Base-by-base conservation (phyloP, 2,113 vertebrate species). In the Pycnonotus jocosus region DNA sequence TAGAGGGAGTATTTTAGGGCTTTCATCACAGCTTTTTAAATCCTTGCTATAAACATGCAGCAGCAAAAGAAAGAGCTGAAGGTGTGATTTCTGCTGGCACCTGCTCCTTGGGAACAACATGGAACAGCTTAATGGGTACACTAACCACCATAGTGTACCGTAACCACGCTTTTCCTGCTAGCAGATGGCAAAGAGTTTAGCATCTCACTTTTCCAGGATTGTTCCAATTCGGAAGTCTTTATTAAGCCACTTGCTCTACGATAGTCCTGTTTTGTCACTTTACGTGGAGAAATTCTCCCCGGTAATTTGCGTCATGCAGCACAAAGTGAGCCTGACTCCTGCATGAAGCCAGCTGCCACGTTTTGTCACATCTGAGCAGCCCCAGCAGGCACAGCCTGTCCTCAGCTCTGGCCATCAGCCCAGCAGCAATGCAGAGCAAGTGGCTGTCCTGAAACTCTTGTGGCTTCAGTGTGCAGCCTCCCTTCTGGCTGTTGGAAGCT, bases 71-170 rank as follows among this genome's bases (percentile, higher is more conserved):
- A 30, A 16, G 24, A 19, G 33, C 7, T 57, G 54, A 76, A 58
- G 38, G 68, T 25, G 23, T 3, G 2, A 37, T 30, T 84, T 50
- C 50, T 7, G 7, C 33, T 16, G 7, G 30, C 57, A 64, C 28
- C 60, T 45, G 20, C 33, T 60, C 21, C 22, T 24, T 15, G 18
- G 31, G 33, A 51, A 12, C 5, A 38, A 33, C 3, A 1, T 9
- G 12, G 30, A 62, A 24, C 20, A 69, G 61, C 45, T 74, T 15
- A 40, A 30, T 1, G 30, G 4, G 1, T 24, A 12, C 5, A 5
- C 24, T 13, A 8, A 20, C 18, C 7, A 2, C 38, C n/a, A 7
- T 0, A 28, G 44, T 0, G 0, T 50, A 11, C 38, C 1, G 0
- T 31, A 24, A 64, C 48, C 7, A 2, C 0, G 2, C 24, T 71